Base-by-base conservation (phyloP, 2,797 vertebrate species). In the Lindbergichthys nudifrons region DNA sequence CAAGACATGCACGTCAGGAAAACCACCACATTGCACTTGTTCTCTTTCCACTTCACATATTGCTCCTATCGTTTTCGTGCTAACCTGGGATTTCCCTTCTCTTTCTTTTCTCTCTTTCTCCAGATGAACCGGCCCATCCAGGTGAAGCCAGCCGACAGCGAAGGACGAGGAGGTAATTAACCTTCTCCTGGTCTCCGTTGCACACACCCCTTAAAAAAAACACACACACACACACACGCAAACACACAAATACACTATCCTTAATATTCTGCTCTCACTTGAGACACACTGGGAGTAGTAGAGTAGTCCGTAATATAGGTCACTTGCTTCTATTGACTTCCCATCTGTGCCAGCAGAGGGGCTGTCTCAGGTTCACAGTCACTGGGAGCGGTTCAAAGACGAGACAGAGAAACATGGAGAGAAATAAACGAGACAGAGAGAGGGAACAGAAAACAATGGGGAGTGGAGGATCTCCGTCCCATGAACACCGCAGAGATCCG, bases 91-190 rank as follows among this genome's bases (percentile, higher is more conserved):
- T 84, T 88, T 87, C 87, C 85, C 84, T 56, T 89, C 52, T 87
- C 50, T 60, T 18, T 77, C 39, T 83, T 57, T 60, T 74, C 48
- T 63, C 26, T 67, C 56, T 89, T 70, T 83, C 93, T 95, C 48
- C 95, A 99, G 98, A 99, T 99, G 98, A 99, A 99, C 94, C 96
- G 98, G 89, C 98, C 98, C 18, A 99, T 99, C 96, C 98, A 99
- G 95, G 98, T 99, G 96, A 99, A 99, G 91, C 98, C 98, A 87
- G 98, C 98, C 85, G 98, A 99, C 97, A 99, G 98, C 89, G 98
- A 99, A 95, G 98, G 98, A 95, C 96, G 98, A 96, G 98, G 98
- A 99, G 98, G 98, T 99, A 98, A 96, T 96, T 95, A 94, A 93
- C 93, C 92, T 92, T 94, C 88, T 90, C 68, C 81, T 80, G 80